Evolutionary conservation across 2,113 vertebrate genomes (phyloP).

Genomic region (Australoheros scitulus): DNA sequence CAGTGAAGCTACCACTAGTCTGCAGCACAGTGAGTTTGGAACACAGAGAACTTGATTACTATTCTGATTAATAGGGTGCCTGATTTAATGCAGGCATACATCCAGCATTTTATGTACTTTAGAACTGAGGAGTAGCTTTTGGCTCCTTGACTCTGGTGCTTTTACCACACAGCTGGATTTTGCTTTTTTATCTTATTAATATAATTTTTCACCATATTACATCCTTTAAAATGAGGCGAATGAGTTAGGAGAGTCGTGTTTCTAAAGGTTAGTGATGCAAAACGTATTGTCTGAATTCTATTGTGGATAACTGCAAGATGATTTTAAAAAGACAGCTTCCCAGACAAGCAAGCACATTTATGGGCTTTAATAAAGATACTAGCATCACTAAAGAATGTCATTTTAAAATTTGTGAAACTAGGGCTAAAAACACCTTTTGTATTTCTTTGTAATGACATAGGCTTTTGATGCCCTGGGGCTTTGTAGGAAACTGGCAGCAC

Average conservation of each 20-base stretch:
- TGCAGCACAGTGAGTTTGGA: neutral
- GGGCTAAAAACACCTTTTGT: neutral
- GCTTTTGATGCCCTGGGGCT: neutral
- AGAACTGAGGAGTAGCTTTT: neutral
- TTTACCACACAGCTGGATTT: neutral
- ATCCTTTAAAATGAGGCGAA: neutral
- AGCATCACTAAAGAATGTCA: neutral
- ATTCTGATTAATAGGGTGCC: neutral
- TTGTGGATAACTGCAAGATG: neutral
- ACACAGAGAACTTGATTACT: neutral
- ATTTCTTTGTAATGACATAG: neutral
- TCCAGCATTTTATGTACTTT: conserved; percentile 15
- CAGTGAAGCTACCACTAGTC: neutral
- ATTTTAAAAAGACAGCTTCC: neutral
- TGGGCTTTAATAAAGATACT: neutral
- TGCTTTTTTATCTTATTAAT: neutral
- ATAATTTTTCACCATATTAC: neutral
- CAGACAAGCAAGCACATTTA: neutral
- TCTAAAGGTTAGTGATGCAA: neutral
- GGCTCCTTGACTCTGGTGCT: neutral
- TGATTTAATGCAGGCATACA: neutral
- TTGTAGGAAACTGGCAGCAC: neutral
- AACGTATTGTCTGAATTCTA: neutral
- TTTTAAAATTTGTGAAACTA: neutral
- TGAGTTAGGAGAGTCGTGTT: neutral